These are phyloP conservation scores for Silvanus unidentatus DNA, from an alignment of 2,888 invertebrate species.

Conservation along the genomic window DNA sequence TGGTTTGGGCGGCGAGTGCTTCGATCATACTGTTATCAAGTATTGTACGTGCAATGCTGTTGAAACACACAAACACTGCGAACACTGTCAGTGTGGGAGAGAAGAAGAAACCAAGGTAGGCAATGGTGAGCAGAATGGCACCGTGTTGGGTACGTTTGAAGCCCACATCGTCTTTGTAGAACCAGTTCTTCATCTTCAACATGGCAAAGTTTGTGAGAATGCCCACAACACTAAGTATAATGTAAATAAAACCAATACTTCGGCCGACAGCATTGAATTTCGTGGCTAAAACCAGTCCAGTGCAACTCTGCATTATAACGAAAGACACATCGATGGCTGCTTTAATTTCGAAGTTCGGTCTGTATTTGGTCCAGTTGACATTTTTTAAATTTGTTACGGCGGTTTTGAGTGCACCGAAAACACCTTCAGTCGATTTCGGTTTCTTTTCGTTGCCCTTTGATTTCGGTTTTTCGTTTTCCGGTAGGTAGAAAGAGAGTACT, in stretches of 20 bases:
- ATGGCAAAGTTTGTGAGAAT: constrained; percentile 15
- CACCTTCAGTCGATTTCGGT: constrained; percentile 7
- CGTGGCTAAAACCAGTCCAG: constrained; percentile 15
- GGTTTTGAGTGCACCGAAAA: constrained; percentile 10
- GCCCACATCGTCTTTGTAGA: constrained; percentile 12
- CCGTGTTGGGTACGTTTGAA: constrained; percentile 12
- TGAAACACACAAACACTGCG: constrained; percentile 8
- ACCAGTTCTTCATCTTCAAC: constrained; percentile 12
- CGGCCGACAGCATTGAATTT: constrained; percentile 15
- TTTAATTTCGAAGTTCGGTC: constrained; percentile 17
- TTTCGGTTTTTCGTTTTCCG: constrained; percentile 9
- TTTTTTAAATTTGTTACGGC: constrained; percentile 13
- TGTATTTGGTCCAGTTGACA: constrained; percentile 17
- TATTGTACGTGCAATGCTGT: constrained; percentile 11
- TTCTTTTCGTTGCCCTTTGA: too few species aligned
- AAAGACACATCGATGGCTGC: constrained; percentile 13
- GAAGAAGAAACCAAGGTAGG: not conserved
- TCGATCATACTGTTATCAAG: constrained; percentile 14
- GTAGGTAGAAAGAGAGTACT: constrained; percentile 12
- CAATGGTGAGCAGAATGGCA: constrained; percentile 7
- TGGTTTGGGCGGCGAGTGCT: constrained; percentile 13
- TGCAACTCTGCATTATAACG: constrained; percentile 10
- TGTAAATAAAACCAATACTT: constrained; percentile 14
- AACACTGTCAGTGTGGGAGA: constrained; percentile 5
- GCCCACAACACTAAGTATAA: constrained; percentile 10